phyloP scores from a whole-genome alignment of 1,140 invertebrate species.

The Drosophila arawakana region DNA sequence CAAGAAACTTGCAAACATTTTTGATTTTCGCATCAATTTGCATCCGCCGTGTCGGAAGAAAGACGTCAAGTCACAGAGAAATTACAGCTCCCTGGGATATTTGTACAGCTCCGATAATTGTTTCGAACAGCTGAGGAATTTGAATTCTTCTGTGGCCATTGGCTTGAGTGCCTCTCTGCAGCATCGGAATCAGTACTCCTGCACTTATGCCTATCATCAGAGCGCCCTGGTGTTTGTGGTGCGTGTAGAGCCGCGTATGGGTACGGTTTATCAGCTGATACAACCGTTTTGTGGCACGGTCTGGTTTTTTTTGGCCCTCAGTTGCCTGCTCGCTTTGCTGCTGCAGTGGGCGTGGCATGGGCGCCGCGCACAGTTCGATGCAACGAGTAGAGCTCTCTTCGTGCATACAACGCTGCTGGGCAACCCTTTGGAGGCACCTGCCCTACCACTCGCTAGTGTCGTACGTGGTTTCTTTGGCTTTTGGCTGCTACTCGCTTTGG shows the following conservation, averaged over 20 bases:
- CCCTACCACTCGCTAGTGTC: slow-evolving; percentile 4
- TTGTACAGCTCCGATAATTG: slow-evolving; percentile 32
- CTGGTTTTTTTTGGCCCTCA: slow-evolving; percentile 41
- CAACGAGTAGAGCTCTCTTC: not conserved
- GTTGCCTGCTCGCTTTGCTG: slow-evolving; percentile 30
- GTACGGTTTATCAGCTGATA: slow-evolving; percentile 50
- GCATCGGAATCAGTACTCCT: slow-evolving; percentile 44
- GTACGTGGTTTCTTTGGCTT: slow-evolving; percentile 18
- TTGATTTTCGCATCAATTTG: slow-evolving; percentile 51
- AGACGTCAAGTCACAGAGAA: not conserved
- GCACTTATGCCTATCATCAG: slow-evolving; percentile 59
- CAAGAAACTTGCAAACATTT: slow-evolving; percentile 50
- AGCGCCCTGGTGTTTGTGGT: slow-evolving; percentile 63
- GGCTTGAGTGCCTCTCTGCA: slow-evolving; percentile 64
- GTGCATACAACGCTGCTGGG: slow-evolving; percentile 61
- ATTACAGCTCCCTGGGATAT: not conserved
- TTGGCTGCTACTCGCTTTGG: slow-evolving; percentile 64
- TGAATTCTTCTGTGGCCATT: slow-evolving; percentile 53
- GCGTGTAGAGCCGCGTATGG: slow-evolving; percentile 39
- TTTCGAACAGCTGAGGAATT: slow-evolving; percentile 40
- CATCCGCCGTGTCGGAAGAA: slow-evolving; percentile 50
- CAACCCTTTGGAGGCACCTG: slow-evolving; percentile 39
- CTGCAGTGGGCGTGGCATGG: slow-evolving; percentile 30
- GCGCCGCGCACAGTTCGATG: slow-evolving; percentile 2
- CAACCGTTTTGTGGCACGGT: slow-evolving; percentile 48